Evolutionary conservation across 2,113 vertebrate genomes (phyloP).

Genomic region (Leucosticte australis): DNA sequence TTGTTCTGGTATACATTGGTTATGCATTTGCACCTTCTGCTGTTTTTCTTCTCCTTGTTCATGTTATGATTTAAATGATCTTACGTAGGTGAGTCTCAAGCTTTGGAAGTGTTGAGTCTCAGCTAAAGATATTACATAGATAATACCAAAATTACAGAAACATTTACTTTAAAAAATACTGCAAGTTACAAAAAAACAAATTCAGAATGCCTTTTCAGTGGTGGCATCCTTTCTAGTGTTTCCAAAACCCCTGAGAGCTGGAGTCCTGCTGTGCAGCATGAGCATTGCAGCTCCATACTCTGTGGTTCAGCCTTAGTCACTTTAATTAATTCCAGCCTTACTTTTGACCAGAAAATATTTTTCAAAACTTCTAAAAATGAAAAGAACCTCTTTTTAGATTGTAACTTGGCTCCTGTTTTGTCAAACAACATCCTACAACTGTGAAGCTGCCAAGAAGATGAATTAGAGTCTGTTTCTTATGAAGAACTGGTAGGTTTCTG

Average conservation of each 20-base stretch:
- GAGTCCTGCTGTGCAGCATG: not conserved
- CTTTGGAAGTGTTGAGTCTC: not conserved
- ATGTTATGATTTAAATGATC: not conserved
- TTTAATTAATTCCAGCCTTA: not conserved
- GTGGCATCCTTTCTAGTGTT: not conserved
- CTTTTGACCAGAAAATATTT: conserved; percentile 4
- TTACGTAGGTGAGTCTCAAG: not conserved
- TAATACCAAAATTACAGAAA: not conserved
- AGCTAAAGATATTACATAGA: not conserved
- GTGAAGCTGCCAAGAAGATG: not conserved
- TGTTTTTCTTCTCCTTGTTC: not conserved
- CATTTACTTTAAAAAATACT: not conserved
- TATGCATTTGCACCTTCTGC: conserved; percentile 35
- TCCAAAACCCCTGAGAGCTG: not conserved
- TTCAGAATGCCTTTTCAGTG: not conserved
- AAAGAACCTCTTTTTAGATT: not conserved
- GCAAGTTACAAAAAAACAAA: not conserved
- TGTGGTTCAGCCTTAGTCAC: not conserved
- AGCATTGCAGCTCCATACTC: not conserved
- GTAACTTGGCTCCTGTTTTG: not conserved
- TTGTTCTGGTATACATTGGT: not conserved
- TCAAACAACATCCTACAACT: not conserved
- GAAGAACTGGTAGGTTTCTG: not conserved
- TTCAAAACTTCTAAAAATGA: conserved; percentile 19
- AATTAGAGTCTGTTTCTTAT: not conserved